A percentile compares a stretch with the other conserved stretches of the same genome.
phyloP scores from a whole-genome alignment of 2,113 vertebrate species.

The Bos indicus region DNA sequence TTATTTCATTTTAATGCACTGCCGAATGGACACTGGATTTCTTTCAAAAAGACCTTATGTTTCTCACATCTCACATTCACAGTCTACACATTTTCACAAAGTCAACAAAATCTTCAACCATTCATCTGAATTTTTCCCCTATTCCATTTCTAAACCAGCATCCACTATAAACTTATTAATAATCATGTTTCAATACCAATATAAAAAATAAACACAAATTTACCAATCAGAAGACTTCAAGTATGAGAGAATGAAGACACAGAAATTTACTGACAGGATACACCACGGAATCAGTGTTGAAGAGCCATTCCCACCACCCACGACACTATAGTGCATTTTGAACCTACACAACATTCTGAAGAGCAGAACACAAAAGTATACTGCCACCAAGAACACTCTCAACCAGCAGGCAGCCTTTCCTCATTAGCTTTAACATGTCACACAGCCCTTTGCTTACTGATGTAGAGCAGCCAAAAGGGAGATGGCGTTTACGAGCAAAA shows the following conservation, averaged over 20 bases:
- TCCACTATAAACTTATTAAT: not conserved
- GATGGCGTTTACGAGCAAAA: not conserved
- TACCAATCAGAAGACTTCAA: not conserved
- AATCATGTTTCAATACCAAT: not conserved
- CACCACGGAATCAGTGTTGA: not conserved
- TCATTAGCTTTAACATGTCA: rapidly evolving
- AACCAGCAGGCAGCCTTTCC: not conserved
- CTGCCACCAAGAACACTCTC: not conserved
- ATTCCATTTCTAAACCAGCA: not conserved
- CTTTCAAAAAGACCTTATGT: not conserved
- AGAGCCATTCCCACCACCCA: not conserved
- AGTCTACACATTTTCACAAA: not conserved
- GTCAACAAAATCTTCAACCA: not conserved
- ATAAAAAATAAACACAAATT: not conserved
- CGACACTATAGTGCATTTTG: rapidly evolving
- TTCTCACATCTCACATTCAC: not conserved
- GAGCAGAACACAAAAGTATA: not conserved
- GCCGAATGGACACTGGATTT: not conserved
- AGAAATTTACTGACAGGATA: not conserved
- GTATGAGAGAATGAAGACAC: not conserved
- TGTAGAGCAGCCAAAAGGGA: not conserved
- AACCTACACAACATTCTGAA: not conserved
- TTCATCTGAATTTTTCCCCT: not conserved
- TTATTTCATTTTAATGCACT: not conserved
- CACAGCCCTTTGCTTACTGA: not conserved